A percentile compares a stretch with the other conserved stretches of the same genome.
Evolutionary conservation across 2,888 invertebrate species (phyloP).

Genomic region (Ormia ochracea): DNA sequence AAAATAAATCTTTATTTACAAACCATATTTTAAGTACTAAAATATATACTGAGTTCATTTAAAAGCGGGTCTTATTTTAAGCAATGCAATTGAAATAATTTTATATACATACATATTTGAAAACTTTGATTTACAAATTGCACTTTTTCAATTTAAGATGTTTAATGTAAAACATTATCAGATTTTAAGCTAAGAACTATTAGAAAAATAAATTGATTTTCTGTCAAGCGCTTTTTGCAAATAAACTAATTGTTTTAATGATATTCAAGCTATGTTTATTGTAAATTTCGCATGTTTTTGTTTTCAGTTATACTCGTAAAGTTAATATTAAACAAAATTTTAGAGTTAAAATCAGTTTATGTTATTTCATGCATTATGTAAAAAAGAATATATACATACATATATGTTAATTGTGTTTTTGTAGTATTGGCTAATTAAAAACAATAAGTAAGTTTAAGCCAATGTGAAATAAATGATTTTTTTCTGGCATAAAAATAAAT

Average conservation of each 20-base stretch:
- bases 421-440: neutral
- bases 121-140: conserved; percentile 26
- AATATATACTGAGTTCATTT: neutral
- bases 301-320: conserved; percentile 43
- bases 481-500: conserved; percentile 44
- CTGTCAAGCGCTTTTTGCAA: conserved; percentile 77
- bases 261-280: conserved; percentile 66
- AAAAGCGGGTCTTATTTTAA: conserved; percentile 18
- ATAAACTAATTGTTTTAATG: conserved; percentile 65
- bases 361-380: no score
- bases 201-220: conserved; percentile 64
- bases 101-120: conserved; percentile 11
- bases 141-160: conserved; percentile 1
- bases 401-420: neutral
- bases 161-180: conserved; percentile 18
- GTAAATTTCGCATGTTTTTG: conserved; percentile 63
- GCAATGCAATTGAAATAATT: conserved; percentile 18
- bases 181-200: conserved; percentile 54
- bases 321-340: neutral
- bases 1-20: neutral
- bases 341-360: neutral
- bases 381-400: neutral
- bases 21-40: neutral
- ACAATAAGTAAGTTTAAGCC: conserved; percentile 26
- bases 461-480: conserved; percentile 21